phyloP scores from a whole-genome alignment of 2,113 vertebrate genomes.

The Zeus faber region DNA sequence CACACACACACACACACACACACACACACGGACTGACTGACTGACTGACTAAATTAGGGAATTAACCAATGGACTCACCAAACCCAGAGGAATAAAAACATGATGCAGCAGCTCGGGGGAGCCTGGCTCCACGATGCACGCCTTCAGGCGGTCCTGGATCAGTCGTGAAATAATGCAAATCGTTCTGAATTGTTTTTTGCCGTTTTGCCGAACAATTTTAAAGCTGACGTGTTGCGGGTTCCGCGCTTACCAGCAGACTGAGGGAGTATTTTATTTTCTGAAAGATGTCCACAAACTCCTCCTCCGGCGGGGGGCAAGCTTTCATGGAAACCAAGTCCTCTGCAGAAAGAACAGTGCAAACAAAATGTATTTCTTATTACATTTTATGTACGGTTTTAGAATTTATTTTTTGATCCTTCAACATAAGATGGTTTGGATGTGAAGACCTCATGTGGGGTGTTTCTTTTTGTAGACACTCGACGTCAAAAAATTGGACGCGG shows the following conservation, averaged over 20 bases:
- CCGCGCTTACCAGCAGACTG: conserved; percentile 81
- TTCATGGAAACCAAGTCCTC: conserved; percentile 77
- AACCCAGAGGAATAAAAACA: conserved; percentile 78
- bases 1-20: conserved; percentile 1
- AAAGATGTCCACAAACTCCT: conserved; percentile 79
- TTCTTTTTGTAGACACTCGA: too few relatives aligned
- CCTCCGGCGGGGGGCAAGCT: conserved; percentile 72
- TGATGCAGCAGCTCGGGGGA: conserved; percentile 81
- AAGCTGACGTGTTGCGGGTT: too few relatives aligned
- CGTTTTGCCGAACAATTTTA: too few relatives aligned
- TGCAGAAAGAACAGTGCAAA: conserved; percentile 49
- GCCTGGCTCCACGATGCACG: conserved; percentile 75
- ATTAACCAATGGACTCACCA: conserved; percentile 59
- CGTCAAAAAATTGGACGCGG: too few relatives aligned
- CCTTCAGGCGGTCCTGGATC: conserved; percentile 77
- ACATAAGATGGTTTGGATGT: too few relatives aligned
- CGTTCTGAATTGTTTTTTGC: neutral
- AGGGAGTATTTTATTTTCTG: conserved; percentile 88
- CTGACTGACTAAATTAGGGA: neutral
- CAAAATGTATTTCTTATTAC: too few relatives aligned
- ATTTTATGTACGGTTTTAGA: too few relatives aligned
- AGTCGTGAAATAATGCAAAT: conserved; percentile 5
- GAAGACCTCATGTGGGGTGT: too few relatives aligned
- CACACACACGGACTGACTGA: neutral
- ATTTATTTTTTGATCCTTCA: too few relatives aligned